These are phyloP conservation scores for Hemibagrus wyckioides DNA, from an alignment of 2,113 vertebrate species.

Conservation along the genomic window DNA sequence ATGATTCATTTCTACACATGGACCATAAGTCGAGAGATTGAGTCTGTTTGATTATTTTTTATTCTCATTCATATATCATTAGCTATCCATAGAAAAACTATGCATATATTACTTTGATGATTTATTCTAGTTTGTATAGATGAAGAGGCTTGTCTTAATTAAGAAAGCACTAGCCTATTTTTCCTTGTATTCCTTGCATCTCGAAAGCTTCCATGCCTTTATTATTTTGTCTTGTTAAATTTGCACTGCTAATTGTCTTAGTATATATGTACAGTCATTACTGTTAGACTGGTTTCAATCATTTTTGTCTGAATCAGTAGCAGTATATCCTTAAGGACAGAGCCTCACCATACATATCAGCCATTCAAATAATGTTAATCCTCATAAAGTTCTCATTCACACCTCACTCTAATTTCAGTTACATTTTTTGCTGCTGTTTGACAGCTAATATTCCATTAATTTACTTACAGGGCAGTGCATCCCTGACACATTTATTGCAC, in stretches of 20 bases:
- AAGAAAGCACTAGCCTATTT: not conserved
- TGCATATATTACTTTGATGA: not conserved
- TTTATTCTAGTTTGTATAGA: not conserved
- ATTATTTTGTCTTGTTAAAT: not conserved
- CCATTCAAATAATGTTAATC: too few relatives aligned
- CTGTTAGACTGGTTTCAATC: not conserved
- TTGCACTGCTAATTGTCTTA: not conserved
- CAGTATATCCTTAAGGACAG: not conserved
- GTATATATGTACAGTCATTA: not conserved
- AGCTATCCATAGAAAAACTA: not conserved
- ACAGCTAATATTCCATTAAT: too few relatives aligned
- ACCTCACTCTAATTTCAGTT: too few relatives aligned
- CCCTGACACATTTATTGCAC: too few relatives aligned
- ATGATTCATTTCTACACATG: not conserved
- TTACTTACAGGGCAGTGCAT: too few relatives aligned
- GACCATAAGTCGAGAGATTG: not conserved
- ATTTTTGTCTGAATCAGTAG: not conserved
- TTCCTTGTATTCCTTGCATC: not conserved
- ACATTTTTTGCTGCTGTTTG: too few relatives aligned
- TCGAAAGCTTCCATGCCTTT: not conserved
- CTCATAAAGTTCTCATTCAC: too few relatives aligned
- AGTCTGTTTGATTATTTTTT: not conserved
- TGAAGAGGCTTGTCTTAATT: not conserved
- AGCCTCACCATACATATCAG: not conserved
- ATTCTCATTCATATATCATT: not conserved